These are phyloP conservation scores for Mystacornis crossleyi DNA, from an alignment of 2,113 vertebrate genomes.

Conservation along the genomic window DNA sequence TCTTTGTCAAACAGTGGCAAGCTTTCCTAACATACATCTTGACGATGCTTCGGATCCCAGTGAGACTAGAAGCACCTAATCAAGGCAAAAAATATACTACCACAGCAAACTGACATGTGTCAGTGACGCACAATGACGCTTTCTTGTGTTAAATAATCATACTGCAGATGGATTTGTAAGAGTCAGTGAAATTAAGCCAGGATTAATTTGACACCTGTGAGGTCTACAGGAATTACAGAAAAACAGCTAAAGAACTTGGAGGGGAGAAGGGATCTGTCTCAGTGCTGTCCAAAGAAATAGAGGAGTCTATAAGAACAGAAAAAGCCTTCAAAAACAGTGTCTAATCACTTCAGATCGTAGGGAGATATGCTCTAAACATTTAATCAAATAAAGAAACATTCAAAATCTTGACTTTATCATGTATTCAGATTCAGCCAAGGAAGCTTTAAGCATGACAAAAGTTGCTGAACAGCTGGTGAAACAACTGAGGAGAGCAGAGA, in stretches of 20 bases:
- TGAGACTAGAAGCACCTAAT: neutral
- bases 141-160: neutral
- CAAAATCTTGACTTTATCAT: neutral
- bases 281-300: neutral
- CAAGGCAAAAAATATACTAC: neutral
- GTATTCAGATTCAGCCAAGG: conserved; percentile 79
- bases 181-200: neutral
- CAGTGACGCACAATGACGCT: neutral
- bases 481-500: conserved; percentile 82
- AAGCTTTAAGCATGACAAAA: conserved; percentile 78
- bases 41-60: neutral
- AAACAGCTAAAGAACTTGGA: neutral
- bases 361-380: neutral
- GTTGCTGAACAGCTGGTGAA: conserved; percentile 80
- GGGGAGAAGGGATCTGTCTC: neutral
- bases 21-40: neutral
- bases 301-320: neutral
- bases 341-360: neutral
- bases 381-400: neutral
- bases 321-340: neutral
- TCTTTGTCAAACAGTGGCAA: neutral
- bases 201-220: neutral
- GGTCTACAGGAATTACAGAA: neutral
- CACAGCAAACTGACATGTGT: neutral
- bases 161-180: neutral